Evolutionary conservation across 2,797 vertebrate species (phyloP).

Genomic region (Rhincodon typus): DNA sequence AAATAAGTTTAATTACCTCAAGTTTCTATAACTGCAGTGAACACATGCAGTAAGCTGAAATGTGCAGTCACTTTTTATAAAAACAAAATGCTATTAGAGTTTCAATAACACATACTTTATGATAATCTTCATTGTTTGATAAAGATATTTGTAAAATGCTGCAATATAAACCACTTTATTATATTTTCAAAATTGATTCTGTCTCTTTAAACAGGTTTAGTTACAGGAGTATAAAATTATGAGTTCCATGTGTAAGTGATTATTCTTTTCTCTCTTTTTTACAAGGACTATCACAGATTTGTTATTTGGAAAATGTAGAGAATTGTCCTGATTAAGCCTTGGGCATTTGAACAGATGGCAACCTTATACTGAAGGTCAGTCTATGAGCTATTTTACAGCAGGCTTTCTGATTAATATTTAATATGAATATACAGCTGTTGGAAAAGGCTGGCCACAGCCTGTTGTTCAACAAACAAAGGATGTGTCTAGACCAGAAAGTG

Average conservation of each 20-base stretch:
- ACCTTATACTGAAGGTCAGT: constrained; percentile 41
- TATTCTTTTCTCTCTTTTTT: constrained; percentile 11
- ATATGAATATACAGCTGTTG: constrained; percentile 45
- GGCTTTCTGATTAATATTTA: constrained; percentile 49
- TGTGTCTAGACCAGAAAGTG: constrained; percentile 34
- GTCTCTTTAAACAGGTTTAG: not conserved
- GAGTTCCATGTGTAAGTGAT: not conserved
- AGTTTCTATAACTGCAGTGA: too few relatives aligned
- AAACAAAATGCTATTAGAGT: not conserved
- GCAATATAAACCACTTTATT: not conserved
- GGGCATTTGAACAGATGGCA: constrained; percentile 50
- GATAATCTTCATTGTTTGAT: not conserved
- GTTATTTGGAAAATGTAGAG: constrained; percentile 39
- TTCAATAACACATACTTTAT: not conserved
- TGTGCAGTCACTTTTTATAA: not conserved
- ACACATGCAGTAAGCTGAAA: not conserved
- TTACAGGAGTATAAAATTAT: not conserved
- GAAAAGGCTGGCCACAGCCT: constrained; percentile 39
- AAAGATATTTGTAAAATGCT: not conserved
- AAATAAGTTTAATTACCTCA: not conserved
- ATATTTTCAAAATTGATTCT: not conserved
- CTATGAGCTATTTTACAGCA: constrained; percentile 37
- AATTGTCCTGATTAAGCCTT: constrained; percentile 43
- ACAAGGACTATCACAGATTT: constrained; percentile 32
- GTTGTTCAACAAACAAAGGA: constrained; percentile 41